Conservation (phyloP, 1,140 invertebrate genomes). For the Dendrolimus punctatus region DNA sequence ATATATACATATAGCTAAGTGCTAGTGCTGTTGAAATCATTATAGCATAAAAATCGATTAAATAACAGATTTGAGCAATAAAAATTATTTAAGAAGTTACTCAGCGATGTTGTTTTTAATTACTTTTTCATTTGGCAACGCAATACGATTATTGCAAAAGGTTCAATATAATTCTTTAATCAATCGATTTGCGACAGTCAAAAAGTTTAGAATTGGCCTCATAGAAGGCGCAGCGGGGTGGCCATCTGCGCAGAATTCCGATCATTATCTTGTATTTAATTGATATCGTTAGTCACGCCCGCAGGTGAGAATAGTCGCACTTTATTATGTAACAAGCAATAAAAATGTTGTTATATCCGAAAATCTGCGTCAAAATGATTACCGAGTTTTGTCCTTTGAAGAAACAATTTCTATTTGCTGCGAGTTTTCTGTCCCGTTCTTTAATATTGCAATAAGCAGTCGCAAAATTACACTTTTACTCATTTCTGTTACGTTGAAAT, state of each 20-base stretch:
- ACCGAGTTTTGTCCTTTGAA: not conserved
- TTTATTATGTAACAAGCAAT: slow-evolving; percentile 19
- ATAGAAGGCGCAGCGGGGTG: slow-evolving; percentile 11
- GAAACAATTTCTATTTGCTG: too few species aligned
- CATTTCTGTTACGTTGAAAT: too few species aligned
- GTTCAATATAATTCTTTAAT: slow-evolving; percentile 9
- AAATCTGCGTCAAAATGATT: slow-evolving; percentile 18
- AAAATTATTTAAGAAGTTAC: too few species aligned
- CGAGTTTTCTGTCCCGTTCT: too few species aligned
- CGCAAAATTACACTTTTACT: too few species aligned
- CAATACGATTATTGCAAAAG: slow-evolving; percentile 7
- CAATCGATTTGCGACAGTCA: slow-evolving; percentile 11
- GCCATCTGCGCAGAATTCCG: slow-evolving; percentile 11
- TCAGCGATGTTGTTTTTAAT: too few species aligned
- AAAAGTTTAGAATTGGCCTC: slow-evolving; percentile 6
- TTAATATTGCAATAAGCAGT: too few species aligned
- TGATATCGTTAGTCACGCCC: slow-evolving; percentile 17
- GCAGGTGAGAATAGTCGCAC: slow-evolving; percentile 18
- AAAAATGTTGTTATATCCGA: slow-evolving; percentile 17
- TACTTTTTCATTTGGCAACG: too few species aligned
- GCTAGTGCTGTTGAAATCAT: too few species aligned
- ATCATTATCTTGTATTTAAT: slow-evolving; percentile 28
- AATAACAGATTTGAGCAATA: too few species aligned
- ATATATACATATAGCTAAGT: too few species aligned
- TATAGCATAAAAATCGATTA: too few species aligned